Base-by-base conservation (phyloP, 2,888 invertebrate genomes). In the Drosophila villosipedis region DNA sequence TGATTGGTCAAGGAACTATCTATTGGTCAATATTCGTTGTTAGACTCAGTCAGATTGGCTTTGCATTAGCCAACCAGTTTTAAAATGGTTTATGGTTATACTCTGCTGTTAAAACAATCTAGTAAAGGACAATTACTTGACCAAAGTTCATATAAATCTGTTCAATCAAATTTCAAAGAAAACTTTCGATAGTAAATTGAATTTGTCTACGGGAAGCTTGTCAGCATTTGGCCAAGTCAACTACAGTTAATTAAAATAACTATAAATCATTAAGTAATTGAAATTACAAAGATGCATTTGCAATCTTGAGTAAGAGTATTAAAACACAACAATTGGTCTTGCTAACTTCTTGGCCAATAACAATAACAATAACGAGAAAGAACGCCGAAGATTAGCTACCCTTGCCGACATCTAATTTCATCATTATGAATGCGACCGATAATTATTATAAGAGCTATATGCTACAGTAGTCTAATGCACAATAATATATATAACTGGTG, bases 301-400 rank as follows among this genome's bases (percentile, higher is more conserved):
- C 47, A 16, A 47, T 47, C 25, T 25, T 12, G 41, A n/a, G 41
- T n/a, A 12, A 4, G 10, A 14, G 22, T 6, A 14, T 14, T 22
- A 14, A 16, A 25, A n/a, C n/a, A 52, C 58, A 63, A 47, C 58
- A 53, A 55, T 62, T 70, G 59, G 55, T 69, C 49, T 49, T 57
- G 69, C 67, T 55, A 70, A 71, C 52, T 59, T 63, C 53, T 54
- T 59, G 63, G 49, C 50, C 25, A 55, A 43, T 41, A 52, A 30
- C 22, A 59, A 66, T 14, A 61, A 35, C 22, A 49, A 49, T 41
- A 37, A n/a, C 28, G 61, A 35, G 12, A 47, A 58, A 31, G 7
- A 59, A 10, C 9, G 10, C 19, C 39, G 4, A 19, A 39, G 19
- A 39, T 47, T 14, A 4, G 22, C 1, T 22, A 7, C 7, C 14